phyloP scores from a whole-genome alignment of 2,888 invertebrate genomes.

The Diloba caeruleocephala region DNA sequence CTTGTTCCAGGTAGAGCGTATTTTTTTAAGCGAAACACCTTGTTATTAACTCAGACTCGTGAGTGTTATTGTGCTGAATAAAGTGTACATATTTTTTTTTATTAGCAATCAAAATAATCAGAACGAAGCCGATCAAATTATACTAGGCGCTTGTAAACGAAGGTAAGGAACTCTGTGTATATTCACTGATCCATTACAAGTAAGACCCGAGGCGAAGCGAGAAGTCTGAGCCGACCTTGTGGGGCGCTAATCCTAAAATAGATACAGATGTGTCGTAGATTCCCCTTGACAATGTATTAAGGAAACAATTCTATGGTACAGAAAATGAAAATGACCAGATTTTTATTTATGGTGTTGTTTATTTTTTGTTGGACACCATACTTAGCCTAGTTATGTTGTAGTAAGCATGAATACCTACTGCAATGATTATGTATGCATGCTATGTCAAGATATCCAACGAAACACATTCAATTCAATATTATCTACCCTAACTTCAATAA shows the following conservation, averaged over 20 bases:
- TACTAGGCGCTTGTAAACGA: conserved; percentile 2
- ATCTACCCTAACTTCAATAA: conserved; percentile 74
- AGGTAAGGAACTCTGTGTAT: conserved; percentile 21
- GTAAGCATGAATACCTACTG: too few species aligned
- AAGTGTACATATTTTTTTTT: conserved; percentile 17
- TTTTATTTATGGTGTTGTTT: too few species aligned
- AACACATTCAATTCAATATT: conserved; percentile 47
- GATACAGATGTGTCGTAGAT: conserved; percentile 10
- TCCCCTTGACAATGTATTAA: too few species aligned
- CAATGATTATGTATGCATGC: too few species aligned
- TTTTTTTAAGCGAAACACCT: neutral
- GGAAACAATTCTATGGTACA: too few species aligned
- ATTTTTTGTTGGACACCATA: too few species aligned
- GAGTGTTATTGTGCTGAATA: neutral
- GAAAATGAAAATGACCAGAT: too few species aligned
- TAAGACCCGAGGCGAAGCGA: conserved; percentile 7
- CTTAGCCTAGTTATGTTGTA: too few species aligned
- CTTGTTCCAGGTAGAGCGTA: neutral
- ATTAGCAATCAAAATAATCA: conserved; percentile 22
- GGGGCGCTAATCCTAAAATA: conserved; percentile 26
- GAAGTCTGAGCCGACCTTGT: conserved; percentile 12
- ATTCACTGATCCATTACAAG: conserved; percentile 19
- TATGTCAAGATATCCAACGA: too few species aligned
- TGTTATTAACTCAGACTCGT: neutral
- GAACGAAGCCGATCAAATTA: conserved; percentile 4